Percentiles rank a stretch among this genome's conserved stretches.
These are phyloP conservation scores for Anas bahamensis DNA, from an alignment of 2,797 vertebrate species.

Conservation along the genomic window DNA sequence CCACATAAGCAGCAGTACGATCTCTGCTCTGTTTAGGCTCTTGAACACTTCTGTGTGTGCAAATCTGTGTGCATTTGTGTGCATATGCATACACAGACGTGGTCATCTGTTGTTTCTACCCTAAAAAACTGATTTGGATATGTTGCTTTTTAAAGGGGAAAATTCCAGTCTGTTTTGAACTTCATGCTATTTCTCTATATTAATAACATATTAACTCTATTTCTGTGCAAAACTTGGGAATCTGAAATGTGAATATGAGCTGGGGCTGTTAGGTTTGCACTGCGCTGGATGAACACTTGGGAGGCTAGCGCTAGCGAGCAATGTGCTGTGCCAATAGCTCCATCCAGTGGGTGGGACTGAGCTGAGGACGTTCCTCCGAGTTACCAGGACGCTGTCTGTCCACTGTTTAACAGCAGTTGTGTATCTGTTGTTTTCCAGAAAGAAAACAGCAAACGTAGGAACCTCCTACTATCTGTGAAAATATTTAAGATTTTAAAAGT, in stretches of 20 bases:
- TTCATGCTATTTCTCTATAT: neutral
- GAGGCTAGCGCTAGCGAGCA: neutral
- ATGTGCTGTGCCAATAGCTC: slow-evolving; percentile 26
- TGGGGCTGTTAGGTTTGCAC: rapidly evolving
- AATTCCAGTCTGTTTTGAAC: neutral
- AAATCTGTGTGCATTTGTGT: neutral
- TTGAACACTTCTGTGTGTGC: neutral
- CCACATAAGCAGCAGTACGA: neutral
- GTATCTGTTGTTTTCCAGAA: neutral
- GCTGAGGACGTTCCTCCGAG: neutral
- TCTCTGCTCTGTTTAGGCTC: neutral
- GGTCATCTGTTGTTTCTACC: neutral
- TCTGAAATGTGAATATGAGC: neutral
- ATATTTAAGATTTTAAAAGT: neutral
- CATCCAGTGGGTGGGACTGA: slow-evolving; percentile 53
- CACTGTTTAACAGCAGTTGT: neutral
- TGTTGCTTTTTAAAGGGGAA: neutral
- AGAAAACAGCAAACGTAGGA: neutral
- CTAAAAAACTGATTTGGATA: neutral
- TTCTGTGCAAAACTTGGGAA: neutral
- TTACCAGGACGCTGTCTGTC: too few relatives aligned
- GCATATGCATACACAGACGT: neutral
- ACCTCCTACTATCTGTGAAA: neutral
- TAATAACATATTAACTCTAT: neutral
- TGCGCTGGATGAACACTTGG: neutral